A percentile compares a stretch with the other conserved stretches of the same genome.
Evolutionary conservation across 2,797 vertebrate genomes (phyloP).

Genomic region (Gymnoscopelus braueri): DNA sequence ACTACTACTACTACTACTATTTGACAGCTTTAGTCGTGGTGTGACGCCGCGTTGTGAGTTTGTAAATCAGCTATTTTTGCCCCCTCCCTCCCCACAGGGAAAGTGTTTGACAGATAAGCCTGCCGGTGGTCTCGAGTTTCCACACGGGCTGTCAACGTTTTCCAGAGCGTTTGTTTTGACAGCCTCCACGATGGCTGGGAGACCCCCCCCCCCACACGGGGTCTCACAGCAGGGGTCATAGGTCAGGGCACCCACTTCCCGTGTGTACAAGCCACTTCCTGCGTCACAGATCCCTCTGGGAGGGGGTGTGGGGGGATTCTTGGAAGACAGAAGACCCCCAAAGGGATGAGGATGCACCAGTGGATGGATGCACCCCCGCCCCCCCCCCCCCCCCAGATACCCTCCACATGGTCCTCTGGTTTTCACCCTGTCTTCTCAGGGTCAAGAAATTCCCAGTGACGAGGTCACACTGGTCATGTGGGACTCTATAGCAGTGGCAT

Average conservation of each 20-base stretch:
- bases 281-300: too few relatives aligned
- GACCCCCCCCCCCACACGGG: neutral
- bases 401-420: neutral
- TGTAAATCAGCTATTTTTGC: too few relatives aligned
- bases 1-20: too few relatives aligned
- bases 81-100: too few relatives aligned
- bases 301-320: neutral
- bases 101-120: too few relatives aligned
- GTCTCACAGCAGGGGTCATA: neutral
- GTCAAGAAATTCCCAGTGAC: neutral
- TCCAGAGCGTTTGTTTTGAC: neutral
- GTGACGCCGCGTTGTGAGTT: too few relatives aligned
- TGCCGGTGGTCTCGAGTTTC: too few relatives aligned
- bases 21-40: too few relatives aligned
- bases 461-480: neutral
- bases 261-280: slow-evolving; percentile 6
- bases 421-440: neutral
- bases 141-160: neutral
- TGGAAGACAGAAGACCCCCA: neutral
- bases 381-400: neutral
- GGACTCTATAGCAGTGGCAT: neutral
- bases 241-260: neutral
- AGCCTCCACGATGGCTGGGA: neutral
- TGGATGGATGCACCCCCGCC: neutral
- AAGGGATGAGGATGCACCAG: too few relatives aligned